Conservation (phyloP, 1,140 invertebrate species). For the Acyrthosiphon pisum region DNA sequence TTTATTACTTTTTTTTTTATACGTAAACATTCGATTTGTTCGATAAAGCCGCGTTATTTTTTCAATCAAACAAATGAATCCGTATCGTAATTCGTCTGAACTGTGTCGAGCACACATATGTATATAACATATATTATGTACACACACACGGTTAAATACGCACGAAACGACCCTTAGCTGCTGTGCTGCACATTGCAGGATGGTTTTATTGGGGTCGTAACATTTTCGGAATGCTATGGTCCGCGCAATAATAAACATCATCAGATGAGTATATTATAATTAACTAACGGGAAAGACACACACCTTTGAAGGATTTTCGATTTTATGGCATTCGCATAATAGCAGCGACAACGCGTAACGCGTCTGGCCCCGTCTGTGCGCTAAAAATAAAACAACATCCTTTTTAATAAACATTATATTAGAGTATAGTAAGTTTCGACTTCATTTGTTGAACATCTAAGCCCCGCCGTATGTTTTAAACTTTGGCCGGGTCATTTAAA, state of each 20-base stretch:
- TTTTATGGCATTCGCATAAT: not conserved
- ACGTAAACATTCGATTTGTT: not conserved
- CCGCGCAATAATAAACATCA: not conserved
- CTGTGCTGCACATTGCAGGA: not conserved
- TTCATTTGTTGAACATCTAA: not conserved
- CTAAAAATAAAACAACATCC: not conserved
- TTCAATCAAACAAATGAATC: conserved; percentile 53
- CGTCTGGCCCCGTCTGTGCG: not conserved
- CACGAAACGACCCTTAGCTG: not conserved
- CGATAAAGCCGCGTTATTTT: conserved; percentile 15
- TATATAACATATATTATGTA: not conserved
- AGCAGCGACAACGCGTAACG: not conserved
- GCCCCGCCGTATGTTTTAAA: not conserved
- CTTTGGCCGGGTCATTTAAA: not conserved
- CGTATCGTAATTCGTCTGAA: not conserved
- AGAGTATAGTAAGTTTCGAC: not conserved
- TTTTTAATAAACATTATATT: not conserved
- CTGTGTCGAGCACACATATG: not conserved
- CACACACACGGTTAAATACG: not conserved
- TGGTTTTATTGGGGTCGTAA: conserved; percentile 47
- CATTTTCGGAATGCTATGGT: not conserved
- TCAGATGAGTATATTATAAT: not conserved
- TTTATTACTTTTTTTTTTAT: conserved; percentile 29
- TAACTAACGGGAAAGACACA: not conserved
- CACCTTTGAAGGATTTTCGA: not conserved